Percentiles rank a stretch among this genome's conserved stretches.
Evolutionary conservation across 2,888 invertebrate genomes (phyloP).

Genomic region (Phaedon cochleariae): DNA sequence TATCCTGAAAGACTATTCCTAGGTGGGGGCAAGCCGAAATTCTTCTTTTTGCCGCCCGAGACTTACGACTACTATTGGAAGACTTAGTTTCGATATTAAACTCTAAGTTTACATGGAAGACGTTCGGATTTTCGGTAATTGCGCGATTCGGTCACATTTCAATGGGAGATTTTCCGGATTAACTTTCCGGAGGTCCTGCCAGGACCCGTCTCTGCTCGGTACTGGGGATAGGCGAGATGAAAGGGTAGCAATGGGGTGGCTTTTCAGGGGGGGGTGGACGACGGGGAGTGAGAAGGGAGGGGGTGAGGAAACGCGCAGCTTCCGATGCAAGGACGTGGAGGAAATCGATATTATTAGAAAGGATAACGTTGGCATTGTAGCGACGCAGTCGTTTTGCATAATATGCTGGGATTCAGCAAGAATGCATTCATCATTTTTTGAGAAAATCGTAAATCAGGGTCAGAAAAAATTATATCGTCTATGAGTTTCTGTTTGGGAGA

Average conservation of each 20-base stretch:
- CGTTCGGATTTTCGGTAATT: conserved; percentile 62
- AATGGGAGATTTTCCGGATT: conserved; percentile 28
- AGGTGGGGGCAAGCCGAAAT: no score
- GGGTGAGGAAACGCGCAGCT: conserved; percentile 51
- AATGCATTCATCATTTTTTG: no score
- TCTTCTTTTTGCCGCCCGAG: no score
- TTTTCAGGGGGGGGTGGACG: no score
- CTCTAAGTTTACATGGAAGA: conserved; percentile 60
- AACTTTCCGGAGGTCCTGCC: conserved; percentile 28
- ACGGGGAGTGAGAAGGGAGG: conserved; percentile 27
- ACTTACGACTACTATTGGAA: no score
- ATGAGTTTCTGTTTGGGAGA: no score
- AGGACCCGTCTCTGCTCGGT: conserved; percentile 32
- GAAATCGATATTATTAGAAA: conserved; percentile 43
- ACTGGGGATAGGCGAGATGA: conserved; percentile 23
- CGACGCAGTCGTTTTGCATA: background rate
- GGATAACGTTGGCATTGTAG: conserved; percentile 24
- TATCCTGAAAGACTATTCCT: no score
- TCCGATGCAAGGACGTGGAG: conserved; percentile 43
- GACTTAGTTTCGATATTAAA: conserved; percentile 35
- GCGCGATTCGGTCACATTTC: conserved; percentile 31
- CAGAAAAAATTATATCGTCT: no score
- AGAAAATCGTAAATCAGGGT: no score
- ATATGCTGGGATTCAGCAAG: no score
- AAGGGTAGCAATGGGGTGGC: conserved; percentile 14